phyloP scores from a whole-genome alignment of 1,140 invertebrate species.

The Cecropterus lyciades region DNA sequence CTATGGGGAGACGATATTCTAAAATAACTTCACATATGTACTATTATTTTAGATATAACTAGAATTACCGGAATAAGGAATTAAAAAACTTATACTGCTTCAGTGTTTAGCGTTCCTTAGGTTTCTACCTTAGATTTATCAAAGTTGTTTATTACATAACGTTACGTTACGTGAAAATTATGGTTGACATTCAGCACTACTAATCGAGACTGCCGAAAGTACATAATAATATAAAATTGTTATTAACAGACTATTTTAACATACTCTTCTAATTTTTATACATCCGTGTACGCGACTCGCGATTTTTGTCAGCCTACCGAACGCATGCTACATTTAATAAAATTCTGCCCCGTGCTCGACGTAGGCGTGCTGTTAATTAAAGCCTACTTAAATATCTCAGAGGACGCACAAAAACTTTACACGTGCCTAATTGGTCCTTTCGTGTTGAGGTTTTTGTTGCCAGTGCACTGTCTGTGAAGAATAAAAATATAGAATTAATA shows the following conservation, averaged over 20 bases:
- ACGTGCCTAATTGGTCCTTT: constrained; percentile 29
- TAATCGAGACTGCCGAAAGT: too few species aligned
- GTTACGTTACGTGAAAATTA: too few species aligned
- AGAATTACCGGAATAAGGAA: too few species aligned
- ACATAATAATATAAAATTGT: too few species aligned
- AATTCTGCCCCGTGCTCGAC: constrained; percentile 52
- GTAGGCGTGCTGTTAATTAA: constrained; percentile 67
- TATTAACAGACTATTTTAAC: neutral
- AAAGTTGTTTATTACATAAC: too few species aligned
- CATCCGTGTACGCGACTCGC: constrained; percentile 42
- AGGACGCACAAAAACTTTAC: constrained; percentile 35
- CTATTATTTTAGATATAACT: too few species aligned
- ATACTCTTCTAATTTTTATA: neutral
- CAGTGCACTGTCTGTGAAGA: constrained; percentile 5
- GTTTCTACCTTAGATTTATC: too few species aligned
- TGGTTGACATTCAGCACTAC: too few species aligned
- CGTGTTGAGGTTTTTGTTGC: constrained; percentile 17
- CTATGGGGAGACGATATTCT: constrained; percentile 39
- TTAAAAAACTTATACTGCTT: too few species aligned
- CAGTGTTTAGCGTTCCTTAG: too few species aligned
- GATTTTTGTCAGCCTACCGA: constrained; percentile 71
- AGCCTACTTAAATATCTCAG: constrained; percentile 50
- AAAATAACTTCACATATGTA: too few species aligned
- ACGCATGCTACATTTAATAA: constrained; percentile 70
- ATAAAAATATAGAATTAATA: neutral